These are phyloP conservation scores for Neogobius melanostomus DNA, from an alignment of 2,113 vertebrate genomes.

Conservation along the genomic window DNA sequence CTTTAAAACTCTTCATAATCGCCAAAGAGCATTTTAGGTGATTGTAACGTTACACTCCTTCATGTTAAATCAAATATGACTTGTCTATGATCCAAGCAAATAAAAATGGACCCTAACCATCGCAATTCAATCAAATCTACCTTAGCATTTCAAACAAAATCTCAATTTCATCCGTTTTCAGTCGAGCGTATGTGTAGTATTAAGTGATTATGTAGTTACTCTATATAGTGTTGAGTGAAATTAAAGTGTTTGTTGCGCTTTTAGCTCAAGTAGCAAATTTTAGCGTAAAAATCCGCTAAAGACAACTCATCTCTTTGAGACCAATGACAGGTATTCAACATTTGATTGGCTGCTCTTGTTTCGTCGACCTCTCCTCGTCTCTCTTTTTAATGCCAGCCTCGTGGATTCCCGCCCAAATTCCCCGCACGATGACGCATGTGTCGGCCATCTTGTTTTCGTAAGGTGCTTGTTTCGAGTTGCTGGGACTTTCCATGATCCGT, in stretches of 20 bases:
- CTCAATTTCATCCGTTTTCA: slow-evolving; percentile 1
- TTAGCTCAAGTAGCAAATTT: slow-evolving; percentile 13
- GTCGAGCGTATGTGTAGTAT: neutral
- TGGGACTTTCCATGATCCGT: slow-evolving; percentile 31
- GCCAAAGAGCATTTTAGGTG: no score
- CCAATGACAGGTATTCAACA: neutral
- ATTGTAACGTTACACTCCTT: no score
- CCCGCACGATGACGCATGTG: neutral
- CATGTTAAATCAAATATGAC: neutral
- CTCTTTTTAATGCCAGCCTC: slow-evolving; percentile 34
- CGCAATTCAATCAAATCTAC: neutral
- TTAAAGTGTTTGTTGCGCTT: slow-evolving; percentile 8
- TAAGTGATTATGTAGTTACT: neutral
- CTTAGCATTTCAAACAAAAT: neutral
- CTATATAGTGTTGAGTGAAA: neutral
- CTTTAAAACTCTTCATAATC: no score
- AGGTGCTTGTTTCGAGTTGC: slow-evolving; percentile 51
- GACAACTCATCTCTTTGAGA: neutral
- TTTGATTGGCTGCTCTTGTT: slow-evolving; percentile 22
- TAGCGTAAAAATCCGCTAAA: slow-evolving; percentile 14
- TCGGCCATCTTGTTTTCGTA: slow-evolving; percentile 13
- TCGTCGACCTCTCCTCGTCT: neutral
- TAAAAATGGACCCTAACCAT: neutral
- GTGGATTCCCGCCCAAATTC: slow-evolving; percentile 32
- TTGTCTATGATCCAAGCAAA: neutral